Conservation (phyloP, 2,797 vertebrate genomes). For the Sorex maritimensis region DNA sequence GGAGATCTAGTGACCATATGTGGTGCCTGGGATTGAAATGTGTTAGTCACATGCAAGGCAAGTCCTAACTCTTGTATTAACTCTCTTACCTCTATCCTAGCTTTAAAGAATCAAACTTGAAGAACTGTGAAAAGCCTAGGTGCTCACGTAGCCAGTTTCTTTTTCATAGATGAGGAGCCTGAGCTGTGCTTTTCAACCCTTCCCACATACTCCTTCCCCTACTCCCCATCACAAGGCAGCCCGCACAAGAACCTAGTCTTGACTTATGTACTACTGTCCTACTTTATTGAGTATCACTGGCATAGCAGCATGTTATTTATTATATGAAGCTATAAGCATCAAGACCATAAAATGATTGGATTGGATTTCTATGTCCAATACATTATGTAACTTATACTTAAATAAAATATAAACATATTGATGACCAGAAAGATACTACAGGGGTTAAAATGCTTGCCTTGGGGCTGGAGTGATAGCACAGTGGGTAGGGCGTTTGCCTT, state of each 20-base stretch:
- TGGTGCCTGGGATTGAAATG: too few relatives aligned
- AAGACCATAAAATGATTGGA: background rate
- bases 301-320: background rate
- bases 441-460: too few relatives aligned
- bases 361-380: background rate
- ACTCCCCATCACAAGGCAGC: too few relatives aligned
- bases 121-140: background rate
- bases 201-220: too few relatives aligned
- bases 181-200: background rate
- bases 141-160: background rate
- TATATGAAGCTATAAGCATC: background rate
- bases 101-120: slow-evolving; percentile 26
- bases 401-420: background rate
- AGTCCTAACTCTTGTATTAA: too few relatives aligned
- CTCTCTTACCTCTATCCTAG: background rate
- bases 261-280: background rate
- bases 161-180: background rate
- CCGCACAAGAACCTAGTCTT: background rate
- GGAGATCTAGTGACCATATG: too few relatives aligned
- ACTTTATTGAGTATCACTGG: background rate
- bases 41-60: too few relatives aligned
- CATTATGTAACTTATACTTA: slow-evolving; percentile 64
- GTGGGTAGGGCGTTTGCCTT: too few relatives aligned
- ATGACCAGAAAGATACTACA: too few relatives aligned
- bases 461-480: too few relatives aligned